Conservation (phyloP, 2,888 invertebrate genomes). For the Drosophila formosana region DNA sequence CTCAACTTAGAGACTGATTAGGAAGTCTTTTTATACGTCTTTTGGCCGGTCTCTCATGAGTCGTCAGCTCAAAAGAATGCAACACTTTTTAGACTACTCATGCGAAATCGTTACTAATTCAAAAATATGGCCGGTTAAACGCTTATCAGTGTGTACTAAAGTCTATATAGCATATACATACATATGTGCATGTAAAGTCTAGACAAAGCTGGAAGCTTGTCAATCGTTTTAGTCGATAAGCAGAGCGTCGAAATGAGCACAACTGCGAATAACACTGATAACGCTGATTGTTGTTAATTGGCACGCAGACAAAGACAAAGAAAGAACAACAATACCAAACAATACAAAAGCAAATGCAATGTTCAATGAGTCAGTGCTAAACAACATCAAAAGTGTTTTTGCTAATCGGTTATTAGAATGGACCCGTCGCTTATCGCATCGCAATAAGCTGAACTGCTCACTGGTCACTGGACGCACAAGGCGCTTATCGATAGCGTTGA, state of each 20-base stretch:
- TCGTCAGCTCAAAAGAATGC: slow-evolving; percentile 11
- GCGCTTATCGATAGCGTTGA: slow-evolving; percentile 39
- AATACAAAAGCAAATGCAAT: neutral
- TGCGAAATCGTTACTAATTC: neutral
- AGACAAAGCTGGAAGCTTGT: slow-evolving; percentile 25
- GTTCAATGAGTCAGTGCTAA: slow-evolving; percentile 32
- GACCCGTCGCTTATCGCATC: slow-evolving; percentile 45
- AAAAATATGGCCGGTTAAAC: neutral
- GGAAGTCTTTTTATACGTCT: too few relatives aligned
- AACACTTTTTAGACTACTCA: neutral
- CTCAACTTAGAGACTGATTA: too few relatives aligned
- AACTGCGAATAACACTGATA: slow-evolving; percentile 46
- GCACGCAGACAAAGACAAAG: slow-evolving; percentile 29
- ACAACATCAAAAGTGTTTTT: slow-evolving; percentile 4
- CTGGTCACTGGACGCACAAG: neutral
- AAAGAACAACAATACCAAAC: slow-evolving; percentile 1
- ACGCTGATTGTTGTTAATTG: slow-evolving; percentile 28
- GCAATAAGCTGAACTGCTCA: slow-evolving; percentile 1
- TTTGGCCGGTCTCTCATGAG: too few relatives aligned
- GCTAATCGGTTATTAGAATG: slow-evolving; percentile 14
- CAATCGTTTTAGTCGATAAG: slow-evolving; percentile 37
- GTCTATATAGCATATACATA: too few relatives aligned
- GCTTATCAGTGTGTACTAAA: neutral
- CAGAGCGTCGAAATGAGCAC: slow-evolving; percentile 9
- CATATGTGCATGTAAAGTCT: slow-evolving; percentile 2